Evolutionary conservation across 2,113 vertebrate species (phyloP).

Genomic region (Proterorhinus semilunaris): DNA sequence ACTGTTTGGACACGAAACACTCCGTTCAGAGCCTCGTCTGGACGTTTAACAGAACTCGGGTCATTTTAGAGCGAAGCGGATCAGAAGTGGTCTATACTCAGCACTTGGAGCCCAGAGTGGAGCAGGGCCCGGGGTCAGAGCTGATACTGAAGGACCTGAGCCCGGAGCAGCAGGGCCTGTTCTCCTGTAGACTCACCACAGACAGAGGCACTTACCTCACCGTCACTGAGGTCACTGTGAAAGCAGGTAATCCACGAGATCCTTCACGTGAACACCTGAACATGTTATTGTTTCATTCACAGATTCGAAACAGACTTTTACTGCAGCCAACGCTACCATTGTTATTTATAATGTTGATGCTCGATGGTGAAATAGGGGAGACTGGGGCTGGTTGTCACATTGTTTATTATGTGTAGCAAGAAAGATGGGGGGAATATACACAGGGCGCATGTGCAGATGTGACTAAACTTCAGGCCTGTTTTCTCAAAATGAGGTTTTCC

Average conservation of each 20-base stretch:
- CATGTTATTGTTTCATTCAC: too few species aligned
- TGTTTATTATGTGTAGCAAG: too few species aligned
- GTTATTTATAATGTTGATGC: too few species aligned
- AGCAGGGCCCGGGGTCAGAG: conserved; percentile 2
- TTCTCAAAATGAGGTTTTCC: too few species aligned
- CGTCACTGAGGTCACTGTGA: conserved; percentile 3
- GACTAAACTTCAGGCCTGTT: too few species aligned
- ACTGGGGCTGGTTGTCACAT: too few species aligned
- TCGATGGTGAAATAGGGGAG: too few species aligned
- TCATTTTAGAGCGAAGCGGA: neutral
- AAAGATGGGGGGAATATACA: too few species aligned
- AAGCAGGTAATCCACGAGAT: neutral
- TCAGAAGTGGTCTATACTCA: fast-evolving
- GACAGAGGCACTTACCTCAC: neutral
- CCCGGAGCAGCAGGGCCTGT: conserved; percentile 15
- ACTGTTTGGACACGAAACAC: conserved; percentile 7
- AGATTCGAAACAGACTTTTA: too few species aligned
- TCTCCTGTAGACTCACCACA: conserved; percentile 44
- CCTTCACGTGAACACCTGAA: too few species aligned
- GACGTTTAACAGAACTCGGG: conserved; percentile 19
- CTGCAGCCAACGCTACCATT: too few species aligned
- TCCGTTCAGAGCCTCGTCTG: conserved; percentile 16
- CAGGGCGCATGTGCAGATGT: too few species aligned
- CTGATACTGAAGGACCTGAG: conserved; percentile 28
- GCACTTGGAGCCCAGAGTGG: conserved; percentile 38